A percentile compares a stretch with the other conserved stretches of the same genome.
Evolutionary conservation across 2,113 vertebrate genomes (phyloP).

Genomic region (Sinocyclocheilus anophthalmus): DNA sequence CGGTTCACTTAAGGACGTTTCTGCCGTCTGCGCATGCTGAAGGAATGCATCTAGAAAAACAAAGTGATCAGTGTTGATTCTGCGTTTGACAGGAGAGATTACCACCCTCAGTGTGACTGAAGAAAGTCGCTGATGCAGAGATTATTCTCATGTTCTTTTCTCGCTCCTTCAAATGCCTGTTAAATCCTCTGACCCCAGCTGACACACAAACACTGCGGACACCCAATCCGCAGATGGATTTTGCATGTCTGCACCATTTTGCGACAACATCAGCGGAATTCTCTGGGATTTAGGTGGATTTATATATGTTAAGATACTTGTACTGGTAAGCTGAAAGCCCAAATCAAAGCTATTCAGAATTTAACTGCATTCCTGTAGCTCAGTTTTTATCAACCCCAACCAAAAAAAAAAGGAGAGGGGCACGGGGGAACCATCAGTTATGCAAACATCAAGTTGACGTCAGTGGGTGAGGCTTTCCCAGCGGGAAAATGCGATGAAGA

Average conservation of each 20-base stretch:
- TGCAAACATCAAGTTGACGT: neutral
- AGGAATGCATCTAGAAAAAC: conserved; percentile 46
- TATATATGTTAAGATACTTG: neutral
- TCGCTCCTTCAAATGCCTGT: conserved; percentile 26
- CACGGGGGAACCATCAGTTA: too few species aligned
- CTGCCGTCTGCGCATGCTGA: conserved; percentile 3
- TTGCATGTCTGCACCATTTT: conserved; percentile 1
- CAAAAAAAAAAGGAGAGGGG: too few species aligned
- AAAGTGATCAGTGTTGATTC: conserved; percentile 49
- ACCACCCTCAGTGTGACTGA: conserved; percentile 5
- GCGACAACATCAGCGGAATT: neutral
- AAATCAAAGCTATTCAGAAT: neutral
- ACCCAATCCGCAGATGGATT: neutral
- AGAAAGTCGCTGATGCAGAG: conserved; percentile 47
- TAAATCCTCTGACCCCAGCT: conserved; percentile 14
- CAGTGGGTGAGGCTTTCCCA: too few species aligned
- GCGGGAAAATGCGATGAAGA: too few species aligned
- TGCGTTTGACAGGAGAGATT: conserved; percentile 42
- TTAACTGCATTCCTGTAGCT: neutral
- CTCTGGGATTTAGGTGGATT: neutral
- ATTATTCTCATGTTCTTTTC: conserved; percentile 30
- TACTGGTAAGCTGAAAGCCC: neutral
- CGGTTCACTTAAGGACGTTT: neutral
- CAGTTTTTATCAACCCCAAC: too few species aligned
- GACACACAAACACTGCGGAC: conserved; percentile 3